A percentile compares a stretch with the other conserved stretches of the same genome.
Evolutionary conservation across 2,888 invertebrate species (phyloP).

Genomic region (Dermolepida albohirtum): DNA sequence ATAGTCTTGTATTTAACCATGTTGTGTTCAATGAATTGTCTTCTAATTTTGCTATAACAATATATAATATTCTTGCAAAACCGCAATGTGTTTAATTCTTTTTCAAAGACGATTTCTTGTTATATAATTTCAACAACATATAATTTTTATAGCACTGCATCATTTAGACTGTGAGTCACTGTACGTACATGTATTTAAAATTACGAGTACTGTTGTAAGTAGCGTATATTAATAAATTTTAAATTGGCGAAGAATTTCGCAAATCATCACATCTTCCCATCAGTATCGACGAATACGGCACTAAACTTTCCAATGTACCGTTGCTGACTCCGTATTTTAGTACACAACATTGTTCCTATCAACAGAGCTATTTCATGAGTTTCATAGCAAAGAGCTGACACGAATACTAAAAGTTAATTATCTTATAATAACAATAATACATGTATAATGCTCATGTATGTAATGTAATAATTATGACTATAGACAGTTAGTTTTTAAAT

Average conservation of each 20-base stretch:
- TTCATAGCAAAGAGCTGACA: constrained; percentile 16
- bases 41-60: too few relatives aligned
- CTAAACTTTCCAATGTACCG: constrained; percentile 32
- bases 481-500: constrained; percentile 1
- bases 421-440: not conserved
- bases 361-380: constrained; percentile 5
- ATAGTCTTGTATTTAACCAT: too few relatives aligned
- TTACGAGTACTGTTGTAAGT: too few relatives aligned
- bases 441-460: too few relatives aligned
- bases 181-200: too few relatives aligned
- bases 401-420: constrained; percentile 21
- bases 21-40: too few relatives aligned
- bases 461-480: not conserved
- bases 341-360: constrained; percentile 22
- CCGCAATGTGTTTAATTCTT: too few relatives aligned
- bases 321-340: constrained; percentile 12
- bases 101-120: too few relatives aligned
- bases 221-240: not conserved
- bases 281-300: not conserved
- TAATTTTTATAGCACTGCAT: too few relatives aligned
- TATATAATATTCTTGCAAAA: too few relatives aligned
- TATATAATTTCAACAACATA: too few relatives aligned
- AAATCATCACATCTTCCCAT: not conserved
- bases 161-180: too few relatives aligned
- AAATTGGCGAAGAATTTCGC: not conserved